Percentiles rank a stretch among this genome's conserved stretches.
These are phyloP conservation scores for Drosophila robusta DNA, from an alignment of 2,888 invertebrate species.

Conservation along the genomic window DNA sequence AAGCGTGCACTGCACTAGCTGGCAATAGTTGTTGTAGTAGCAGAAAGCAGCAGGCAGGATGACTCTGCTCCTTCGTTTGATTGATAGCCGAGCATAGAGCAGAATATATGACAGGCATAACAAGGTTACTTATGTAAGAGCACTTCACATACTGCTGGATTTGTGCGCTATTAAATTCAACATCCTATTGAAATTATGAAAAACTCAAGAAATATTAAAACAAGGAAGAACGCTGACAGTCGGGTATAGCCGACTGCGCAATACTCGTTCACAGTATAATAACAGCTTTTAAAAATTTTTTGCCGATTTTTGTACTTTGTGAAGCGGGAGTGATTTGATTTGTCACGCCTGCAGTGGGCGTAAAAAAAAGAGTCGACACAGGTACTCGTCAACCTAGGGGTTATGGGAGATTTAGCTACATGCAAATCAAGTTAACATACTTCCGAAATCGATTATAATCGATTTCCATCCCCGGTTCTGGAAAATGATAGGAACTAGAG, in stretches of 20 bases:
- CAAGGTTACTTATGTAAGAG: conserved; percentile 14
- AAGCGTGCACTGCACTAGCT: conserved; percentile 17
- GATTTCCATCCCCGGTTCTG: no score
- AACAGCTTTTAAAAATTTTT: no score
- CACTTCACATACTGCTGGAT: conserved; percentile 4
- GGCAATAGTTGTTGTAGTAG: conserved; percentile 1
- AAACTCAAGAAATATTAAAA: not conserved
- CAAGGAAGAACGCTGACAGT: no score
- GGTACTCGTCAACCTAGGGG: not conserved
- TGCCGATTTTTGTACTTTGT: no score
- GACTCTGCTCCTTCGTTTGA: conserved; percentile 28
- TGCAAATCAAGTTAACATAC: not conserved
- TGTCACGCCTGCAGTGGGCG: no score
- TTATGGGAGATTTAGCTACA: not conserved
- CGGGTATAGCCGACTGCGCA: no score
- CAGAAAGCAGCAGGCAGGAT: conserved; percentile 12
- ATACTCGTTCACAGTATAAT: no score
- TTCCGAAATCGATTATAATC: no score
- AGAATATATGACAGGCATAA: conserved; percentile 39
- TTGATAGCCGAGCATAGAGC: conserved; percentile 37
- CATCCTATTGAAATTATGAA: not conserved
- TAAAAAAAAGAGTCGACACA: no score
- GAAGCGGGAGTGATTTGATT: no score
- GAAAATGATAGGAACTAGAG: no score
- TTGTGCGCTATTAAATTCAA: conserved; percentile 8